phyloP scores from a whole-genome alignment of 2,113 vertebrate genomes.

The Scalopus aquaticus region DNA sequence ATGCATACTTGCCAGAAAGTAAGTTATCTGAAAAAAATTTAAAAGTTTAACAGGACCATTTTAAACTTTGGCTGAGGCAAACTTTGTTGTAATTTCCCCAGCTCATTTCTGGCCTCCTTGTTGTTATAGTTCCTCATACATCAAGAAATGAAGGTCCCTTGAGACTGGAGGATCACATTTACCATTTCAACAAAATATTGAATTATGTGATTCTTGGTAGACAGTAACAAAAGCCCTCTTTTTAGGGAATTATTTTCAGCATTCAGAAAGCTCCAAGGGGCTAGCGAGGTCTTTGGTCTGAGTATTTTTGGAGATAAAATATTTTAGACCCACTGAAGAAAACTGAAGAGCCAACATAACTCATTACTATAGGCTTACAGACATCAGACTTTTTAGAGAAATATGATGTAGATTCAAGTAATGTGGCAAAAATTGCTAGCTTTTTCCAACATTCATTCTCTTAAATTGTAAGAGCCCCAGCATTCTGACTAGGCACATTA shows the following conservation, averaged over 20 bases:
- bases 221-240: constrained; percentile 59
- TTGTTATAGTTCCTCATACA: constrained; percentile 54
- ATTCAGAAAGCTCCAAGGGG: constrained; percentile 53
- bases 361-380: constrained; percentile 21
- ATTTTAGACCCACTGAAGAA: constrained; percentile 63
- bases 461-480: background rate
- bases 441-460: constrained; percentile 25
- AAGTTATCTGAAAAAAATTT: constrained; percentile 27
- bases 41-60: constrained; percentile 37
- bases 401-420: background rate
- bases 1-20: constrained; percentile 48
- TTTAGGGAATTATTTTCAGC: constrained; percentile 63
- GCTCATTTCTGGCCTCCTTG: constrained; percentile 53
- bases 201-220: constrained; percentile 72
- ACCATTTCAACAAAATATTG: constrained; percentile 72
- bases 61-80: constrained; percentile 52
- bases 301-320: constrained; percentile 50
- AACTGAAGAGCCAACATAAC: constrained; percentile 44
- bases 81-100: constrained; percentile 55
- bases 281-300: constrained; percentile 38
- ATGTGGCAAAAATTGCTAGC: background rate
- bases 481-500: background rate
- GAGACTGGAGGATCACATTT: constrained; percentile 44
- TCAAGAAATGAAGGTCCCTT: constrained; percentile 60
- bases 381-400: constrained; percentile 16